Conservation (phyloP, 2,888 invertebrate species). For the Platycheirus rosarum region DNA sequence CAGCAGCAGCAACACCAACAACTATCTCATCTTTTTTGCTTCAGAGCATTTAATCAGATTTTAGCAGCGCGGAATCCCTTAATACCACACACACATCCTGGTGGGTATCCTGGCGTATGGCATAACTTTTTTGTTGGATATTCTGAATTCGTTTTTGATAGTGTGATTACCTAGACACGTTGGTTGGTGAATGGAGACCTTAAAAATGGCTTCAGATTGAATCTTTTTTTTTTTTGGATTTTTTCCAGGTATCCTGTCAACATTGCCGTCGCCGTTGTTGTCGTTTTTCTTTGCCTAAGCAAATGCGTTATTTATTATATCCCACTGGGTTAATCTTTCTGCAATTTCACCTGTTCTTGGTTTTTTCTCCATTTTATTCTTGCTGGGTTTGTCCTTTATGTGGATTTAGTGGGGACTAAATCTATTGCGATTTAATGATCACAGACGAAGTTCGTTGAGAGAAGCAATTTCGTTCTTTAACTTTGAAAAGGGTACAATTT, state of each 20-base stretch:
- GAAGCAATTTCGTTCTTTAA: background rate
- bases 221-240: conserved; percentile 22
- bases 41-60: conserved; percentile 65
- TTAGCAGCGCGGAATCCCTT: conserved; percentile 64
- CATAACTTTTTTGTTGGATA: conserved; percentile 18
- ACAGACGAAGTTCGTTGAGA: conserved; percentile 9
- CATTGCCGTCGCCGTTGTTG: background rate
- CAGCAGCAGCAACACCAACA: conserved; percentile 4
- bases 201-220: conserved; percentile 39
- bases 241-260: conserved; percentile 29
- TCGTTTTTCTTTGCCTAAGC: conserved; percentile 33
- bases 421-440: conserved; percentile 68
- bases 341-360: conserved; percentile 26
- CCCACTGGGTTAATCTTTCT: conserved; percentile 55
- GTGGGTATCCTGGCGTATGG: conserved; percentile 6
- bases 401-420: conserved; percentile 30
- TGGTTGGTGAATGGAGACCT: conserved; percentile 30
- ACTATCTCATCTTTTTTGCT: conserved; percentile 39
- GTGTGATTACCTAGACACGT: conserved; percentile 58
- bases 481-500: too few species aligned
- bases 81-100: conserved; percentile 66
- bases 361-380: background rate
- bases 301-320: conserved; percentile 71
- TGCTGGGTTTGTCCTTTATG: background rate
- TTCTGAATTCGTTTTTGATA: conserved; percentile 67